Evolutionary conservation across 2,797 vertebrate species (phyloP).

Genomic region (Aldrovandia affinis): DNA sequence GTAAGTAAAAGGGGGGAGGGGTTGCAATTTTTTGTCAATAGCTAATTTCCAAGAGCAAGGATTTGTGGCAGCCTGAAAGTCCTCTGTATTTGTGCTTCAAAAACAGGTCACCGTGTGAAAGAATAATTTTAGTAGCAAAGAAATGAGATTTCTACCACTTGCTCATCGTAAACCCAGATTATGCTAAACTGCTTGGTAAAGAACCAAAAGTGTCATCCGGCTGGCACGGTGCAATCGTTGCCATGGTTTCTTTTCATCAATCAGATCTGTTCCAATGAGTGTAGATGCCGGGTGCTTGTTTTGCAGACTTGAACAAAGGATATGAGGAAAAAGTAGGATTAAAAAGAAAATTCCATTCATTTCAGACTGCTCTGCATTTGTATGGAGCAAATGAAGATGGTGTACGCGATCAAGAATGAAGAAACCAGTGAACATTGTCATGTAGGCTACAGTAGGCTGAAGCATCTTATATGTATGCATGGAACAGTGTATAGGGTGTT

Average conservation of each 20-base stretch:
- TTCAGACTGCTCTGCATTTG: background rate
- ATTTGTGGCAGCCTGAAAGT: background rate
- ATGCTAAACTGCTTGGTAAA: slow-evolving; percentile 39
- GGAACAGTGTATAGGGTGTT: no score
- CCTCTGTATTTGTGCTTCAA: background rate
- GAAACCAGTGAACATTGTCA: background rate
- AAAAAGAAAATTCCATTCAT: background rate
- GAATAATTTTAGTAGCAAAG: background rate
- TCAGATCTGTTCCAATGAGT: slow-evolving; percentile 31
- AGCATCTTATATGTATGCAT: no score
- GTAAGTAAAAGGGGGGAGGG: background rate
- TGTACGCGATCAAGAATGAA: background rate
- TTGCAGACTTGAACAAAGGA: background rate
- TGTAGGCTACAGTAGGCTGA: no score
- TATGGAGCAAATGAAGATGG: background rate
- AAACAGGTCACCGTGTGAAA: background rate
- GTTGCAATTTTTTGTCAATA: background rate
- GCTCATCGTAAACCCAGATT: slow-evolving; percentile 29
- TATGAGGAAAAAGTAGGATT: background rate
- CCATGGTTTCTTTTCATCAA: slow-evolving; percentile 47
- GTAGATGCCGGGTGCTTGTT: slow-evolving; percentile 21
- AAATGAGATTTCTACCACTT: background rate
- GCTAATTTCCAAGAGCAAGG: background rate
- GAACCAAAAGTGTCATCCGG: slow-evolving; percentile 32
- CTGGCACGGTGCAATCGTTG: slow-evolving; percentile 34